Evolutionary conservation across 2,888 invertebrate species (phyloP).

Genomic region (Argynnis bischoffii): DNA sequence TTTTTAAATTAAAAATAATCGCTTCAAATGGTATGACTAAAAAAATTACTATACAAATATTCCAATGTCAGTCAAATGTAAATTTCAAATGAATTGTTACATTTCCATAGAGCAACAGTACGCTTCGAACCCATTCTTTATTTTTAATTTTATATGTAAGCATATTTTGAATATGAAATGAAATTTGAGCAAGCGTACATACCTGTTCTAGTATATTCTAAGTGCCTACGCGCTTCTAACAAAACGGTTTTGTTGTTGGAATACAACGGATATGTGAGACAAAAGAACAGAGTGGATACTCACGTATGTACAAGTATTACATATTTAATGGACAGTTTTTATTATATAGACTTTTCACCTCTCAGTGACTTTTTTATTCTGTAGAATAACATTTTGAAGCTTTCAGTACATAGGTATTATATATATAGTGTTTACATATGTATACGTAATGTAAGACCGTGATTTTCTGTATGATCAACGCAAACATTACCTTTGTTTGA

Average conservation of each 20-base stretch:
- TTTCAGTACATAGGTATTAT: too few relatives aligned
- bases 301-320: not conserved
- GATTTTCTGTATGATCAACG: too few relatives aligned
- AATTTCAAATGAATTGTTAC: slow-evolving; percentile 48
- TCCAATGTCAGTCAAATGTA: not conserved
- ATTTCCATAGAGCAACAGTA: slow-evolving; percentile 54
- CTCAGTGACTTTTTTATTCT: too few relatives aligned
- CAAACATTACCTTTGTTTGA: too few relatives aligned
- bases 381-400: too few relatives aligned
- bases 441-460: too few relatives aligned
- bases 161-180: slow-evolving; percentile 70
- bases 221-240: slow-evolving; percentile 67
- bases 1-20: too few relatives aligned
- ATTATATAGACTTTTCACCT: not conserved
- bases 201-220: slow-evolving; percentile 63
- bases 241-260: slow-evolving; percentile 68
- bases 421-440: too few relatives aligned
- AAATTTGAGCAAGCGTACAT: slow-evolving; percentile 61
- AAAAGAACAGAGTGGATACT: slow-evolving; percentile 47
- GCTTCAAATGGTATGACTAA: not conserved
- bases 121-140: slow-evolving; percentile 27
- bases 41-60: not conserved
- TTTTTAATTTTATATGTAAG: slow-evolving; percentile 55
- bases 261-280: slow-evolving; percentile 51
- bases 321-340: not conserved